Evolutionary conservation across 2,888 invertebrate species (phyloP).

Genomic region (Spodoptera exigua): DNA sequence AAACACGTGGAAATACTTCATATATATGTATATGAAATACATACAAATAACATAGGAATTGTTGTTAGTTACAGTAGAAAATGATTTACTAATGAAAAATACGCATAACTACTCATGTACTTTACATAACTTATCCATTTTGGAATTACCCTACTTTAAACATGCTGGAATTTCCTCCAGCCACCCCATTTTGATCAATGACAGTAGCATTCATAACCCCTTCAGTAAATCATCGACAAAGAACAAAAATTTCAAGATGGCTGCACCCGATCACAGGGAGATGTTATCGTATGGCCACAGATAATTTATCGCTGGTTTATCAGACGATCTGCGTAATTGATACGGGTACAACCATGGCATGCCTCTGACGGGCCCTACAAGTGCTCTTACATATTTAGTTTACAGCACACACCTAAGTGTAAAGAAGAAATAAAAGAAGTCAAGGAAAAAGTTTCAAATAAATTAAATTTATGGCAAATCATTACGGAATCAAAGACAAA

Average conservation of each 20-base stretch:
- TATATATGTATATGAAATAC: too few relatives aligned
- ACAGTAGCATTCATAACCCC: slow-evolving; percentile 67
- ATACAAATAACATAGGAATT: too few relatives aligned
- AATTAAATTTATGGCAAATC: slow-evolving; percentile 16
- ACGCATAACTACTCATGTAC: too few relatives aligned
- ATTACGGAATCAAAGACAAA: too few relatives aligned
- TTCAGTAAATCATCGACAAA: slow-evolving; percentile 77
- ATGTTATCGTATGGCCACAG: slow-evolving; percentile 72
- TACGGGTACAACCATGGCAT: slow-evolving; percentile 75
- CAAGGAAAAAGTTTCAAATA: slow-evolving; percentile 22
- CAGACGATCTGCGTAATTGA: slow-evolving; percentile 84
- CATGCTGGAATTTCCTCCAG: slow-evolving; percentile 14
- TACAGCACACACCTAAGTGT: slow-evolving; percentile 50
- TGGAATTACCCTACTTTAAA: neutral
- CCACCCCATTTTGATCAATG: slow-evolving; percentile 59
- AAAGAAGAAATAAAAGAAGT: too few relatives aligned
- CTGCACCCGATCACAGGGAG: slow-evolving; percentile 67
- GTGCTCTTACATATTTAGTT: slow-evolving; percentile 62
- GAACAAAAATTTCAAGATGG: slow-evolving; percentile 71
- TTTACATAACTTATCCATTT: too few relatives aligned
- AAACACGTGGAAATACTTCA: too few relatives aligned
- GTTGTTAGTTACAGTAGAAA: too few relatives aligned
- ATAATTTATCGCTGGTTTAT: slow-evolving; percentile 83
- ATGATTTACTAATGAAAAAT: too few relatives aligned
- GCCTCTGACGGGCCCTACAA: slow-evolving; percentile 67